Base-by-base conservation (phyloP, 2,113 vertebrate genomes). In the Speoplatyrhinus poulsoni region DNA sequence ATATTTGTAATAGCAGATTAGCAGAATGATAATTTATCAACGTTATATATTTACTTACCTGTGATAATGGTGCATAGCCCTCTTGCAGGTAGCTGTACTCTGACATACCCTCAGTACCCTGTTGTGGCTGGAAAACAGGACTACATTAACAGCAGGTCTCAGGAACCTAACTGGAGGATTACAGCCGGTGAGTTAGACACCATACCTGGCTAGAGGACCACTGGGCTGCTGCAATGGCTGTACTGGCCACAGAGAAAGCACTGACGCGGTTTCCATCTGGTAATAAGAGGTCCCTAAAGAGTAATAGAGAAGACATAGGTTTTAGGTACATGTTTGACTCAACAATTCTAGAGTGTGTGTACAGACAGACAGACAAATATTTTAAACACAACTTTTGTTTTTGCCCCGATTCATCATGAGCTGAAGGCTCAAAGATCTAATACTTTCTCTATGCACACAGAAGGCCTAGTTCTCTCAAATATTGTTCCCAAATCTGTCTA, bases 121-220 rank as follows among this genome's bases (percentile, higher is more conserved):
- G 92, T 64, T 92, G 95, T 66, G 96, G 92, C 96, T 96, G 81
- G 80, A 87, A 84, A 15, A 15, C n/a, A 1, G 36, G 13, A 1
- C 3, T 4, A 1, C 9, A 59, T 62, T 56, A 33, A 16, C 1
- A 81, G 15, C 1, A 13, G 49, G 7, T 36, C 17, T 19, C 6
- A 49, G 0, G 6, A 9, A 64, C 11, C 13, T 32, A 52, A 52
- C 3, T 9, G 1, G 46, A 3, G 72, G 19, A 47, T 13, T 15
- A 41, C 15, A 3, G 6, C 46, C 15, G 7, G 6, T 9, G 16
- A 19, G 16, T 64, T 15, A 4, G 64, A 47, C 46, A 59, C 19
- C 16, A 49, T 91, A 99, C 98, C 95, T 99, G 98, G 74, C 93
- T 98, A 36, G 98, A 98, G 0, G 98, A 99, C 98, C 98, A 99